Evolutionary conservation across 1,140 invertebrate genomes (phyloP).

Genomic region (Schlechtendalia chinensis): DNA sequence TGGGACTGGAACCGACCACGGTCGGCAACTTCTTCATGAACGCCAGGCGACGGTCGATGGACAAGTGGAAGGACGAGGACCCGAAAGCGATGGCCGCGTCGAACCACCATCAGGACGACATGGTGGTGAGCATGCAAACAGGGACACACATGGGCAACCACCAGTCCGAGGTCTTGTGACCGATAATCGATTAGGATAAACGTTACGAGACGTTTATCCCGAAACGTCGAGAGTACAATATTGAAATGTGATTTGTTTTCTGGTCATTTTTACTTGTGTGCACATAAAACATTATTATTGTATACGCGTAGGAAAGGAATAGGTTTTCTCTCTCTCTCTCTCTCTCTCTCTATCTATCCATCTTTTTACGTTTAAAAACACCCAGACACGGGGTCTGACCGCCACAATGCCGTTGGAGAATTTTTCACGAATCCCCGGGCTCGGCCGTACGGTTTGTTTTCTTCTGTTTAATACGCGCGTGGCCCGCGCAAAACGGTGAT

Average conservation of each 20-base stretch:
- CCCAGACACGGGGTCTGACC: no score
- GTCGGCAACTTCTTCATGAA: constrained; percentile 99
- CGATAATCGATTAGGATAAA: constrained; percentile 31
- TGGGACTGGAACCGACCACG: constrained; percentile 96
- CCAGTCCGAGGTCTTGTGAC: constrained; percentile 45
- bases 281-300: no score
- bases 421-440: no score
- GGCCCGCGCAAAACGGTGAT: no score
- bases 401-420: no score
- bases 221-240: constrained; percentile 25
- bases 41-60: constrained; percentile 92
- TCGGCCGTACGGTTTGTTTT: no score
- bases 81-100: constrained; percentile 53
- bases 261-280: background rate
- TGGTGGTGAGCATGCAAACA: constrained; percentile 10
- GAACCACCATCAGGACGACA: constrained; percentile 27
- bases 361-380: no score
- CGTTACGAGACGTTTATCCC: background rate
- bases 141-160: constrained; percentile 38
- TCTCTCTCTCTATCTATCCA: no score
- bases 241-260: constrained; percentile 39
- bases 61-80: constrained; percentile 97
- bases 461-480: no score
- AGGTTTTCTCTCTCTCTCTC: constrained; percentile 6
- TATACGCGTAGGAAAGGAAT: background rate